Base-by-base conservation (phyloP, 2,888 invertebrate species). In the Xylota segnis region DNA sequence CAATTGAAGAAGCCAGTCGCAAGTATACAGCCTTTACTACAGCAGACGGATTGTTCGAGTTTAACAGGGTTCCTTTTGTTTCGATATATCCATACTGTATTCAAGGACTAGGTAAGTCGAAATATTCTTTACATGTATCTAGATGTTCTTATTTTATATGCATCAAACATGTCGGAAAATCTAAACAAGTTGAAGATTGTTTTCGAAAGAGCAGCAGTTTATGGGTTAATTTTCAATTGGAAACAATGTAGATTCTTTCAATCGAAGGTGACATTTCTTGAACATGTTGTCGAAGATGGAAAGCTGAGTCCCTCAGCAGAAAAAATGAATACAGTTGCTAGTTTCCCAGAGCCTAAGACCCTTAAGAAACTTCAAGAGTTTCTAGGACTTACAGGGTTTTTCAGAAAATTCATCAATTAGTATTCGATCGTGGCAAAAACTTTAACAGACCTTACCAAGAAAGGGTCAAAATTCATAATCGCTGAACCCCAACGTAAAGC, bases 401-500 rank as follows among this genome's bases (percentile, higher is more conserved):
- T 32, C 5, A 5, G 32, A 47, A 47, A 3, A 43, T 43, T 50
- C n/a, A 18, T 47, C 0, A 47, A 50, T 23, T 18, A 23, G 2
- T 50, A 50, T 47, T 47, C 47, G 5, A 18, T 50, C 50, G 10
- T 50, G 18, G 23, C 10, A 52, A 18, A 23, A 40, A n/a, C 40
- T 40, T 40, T 40, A n/a, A 40, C 40, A 40, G 52, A 52, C 52
- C 27, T 52, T n/a, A 52, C 52, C 12, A 52, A 52, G 52, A 52
- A 52, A 52, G 52, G 18, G 27, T 23, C 23, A 52, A 47, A 23
- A 18, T 40, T 40, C 40, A 40, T 40, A 40, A 37, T 37, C 4
- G 4, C 37, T 9, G 10, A 37, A 37, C 10, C 37, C 10, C 10
- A 37, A 37, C 37, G 37, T 10, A 37, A 37, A 37, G 47, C 47